Conservation (phyloP, 1,140 invertebrate species). For the Anoplophora glabripennis region DNA sequence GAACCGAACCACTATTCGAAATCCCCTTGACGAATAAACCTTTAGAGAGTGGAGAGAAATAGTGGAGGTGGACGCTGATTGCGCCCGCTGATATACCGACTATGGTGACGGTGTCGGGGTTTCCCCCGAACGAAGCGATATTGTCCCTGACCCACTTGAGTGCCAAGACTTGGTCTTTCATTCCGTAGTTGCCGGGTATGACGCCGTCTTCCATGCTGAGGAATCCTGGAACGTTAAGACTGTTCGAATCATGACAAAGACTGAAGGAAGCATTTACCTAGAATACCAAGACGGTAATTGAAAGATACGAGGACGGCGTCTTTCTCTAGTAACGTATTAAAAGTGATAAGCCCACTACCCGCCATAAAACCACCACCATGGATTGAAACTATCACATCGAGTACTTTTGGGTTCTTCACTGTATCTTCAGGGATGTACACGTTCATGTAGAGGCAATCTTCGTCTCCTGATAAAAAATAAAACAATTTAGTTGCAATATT, state of each 20-base stretch:
- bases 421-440: constrained; percentile 42
- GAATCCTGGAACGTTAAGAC: constrained; percentile 49
- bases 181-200: constrained; percentile 57
- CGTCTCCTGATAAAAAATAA: constrained; percentile 44
- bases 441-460: constrained; percentile 56
- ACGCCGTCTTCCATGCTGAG: constrained; percentile 55
- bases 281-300: constrained; percentile 60
- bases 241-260: neutral
- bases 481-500: no score
- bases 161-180: constrained; percentile 61
- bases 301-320: constrained; percentile 61
- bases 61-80: constrained; percentile 58
- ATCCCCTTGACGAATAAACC: constrained; percentile 67
- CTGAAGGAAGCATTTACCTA: no score
- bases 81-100: constrained; percentile 55
- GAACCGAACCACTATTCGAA: constrained; percentile 71
- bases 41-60: constrained; percentile 53
- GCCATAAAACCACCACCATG: constrained; percentile 59
- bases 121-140: constrained; percentile 54
- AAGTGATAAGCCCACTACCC: constrained; percentile 46
- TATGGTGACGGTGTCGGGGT: constrained; percentile 52
- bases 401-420: neutral
- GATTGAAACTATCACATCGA: constrained; percentile 58
- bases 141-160: constrained; percentile 60
- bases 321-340: constrained; percentile 56